Evolutionary conservation across 2,797 vertebrate species (phyloP).

Genomic region (Enteromius radiatus): DNA sequence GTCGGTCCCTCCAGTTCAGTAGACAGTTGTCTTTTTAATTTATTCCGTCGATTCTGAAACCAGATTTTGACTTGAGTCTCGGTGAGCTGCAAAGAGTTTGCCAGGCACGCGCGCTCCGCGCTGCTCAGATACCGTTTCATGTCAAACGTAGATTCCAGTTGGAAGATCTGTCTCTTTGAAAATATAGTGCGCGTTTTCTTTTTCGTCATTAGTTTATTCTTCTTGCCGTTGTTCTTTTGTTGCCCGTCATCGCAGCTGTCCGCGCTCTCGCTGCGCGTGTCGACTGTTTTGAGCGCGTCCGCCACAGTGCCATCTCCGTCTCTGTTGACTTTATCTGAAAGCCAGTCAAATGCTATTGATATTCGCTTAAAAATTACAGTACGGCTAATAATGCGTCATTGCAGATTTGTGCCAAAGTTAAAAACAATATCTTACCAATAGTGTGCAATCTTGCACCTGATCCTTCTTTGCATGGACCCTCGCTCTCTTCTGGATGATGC

Average conservation of each 20-base stretch:
- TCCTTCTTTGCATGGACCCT: conserved; percentile 55
- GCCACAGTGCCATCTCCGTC: conserved; percentile 59
- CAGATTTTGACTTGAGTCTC: conserved; percentile 86
- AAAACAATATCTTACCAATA: conserved; percentile 64
- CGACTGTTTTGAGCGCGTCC: conserved; percentile 58
- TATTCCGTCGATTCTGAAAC: conserved; percentile 88
- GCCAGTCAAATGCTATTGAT: conserved; percentile 13
- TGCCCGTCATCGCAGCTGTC: conserved; percentile 75
- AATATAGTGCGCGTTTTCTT: conserved; percentile 90
- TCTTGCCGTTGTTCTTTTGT: conserved; percentile 66
- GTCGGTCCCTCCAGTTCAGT: conserved; percentile 79
- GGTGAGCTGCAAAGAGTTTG: conserved; percentile 84
- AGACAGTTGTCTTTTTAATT: conserved; percentile 83
- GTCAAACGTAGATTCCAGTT: conserved; percentile 86
- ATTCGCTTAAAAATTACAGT: neutral
- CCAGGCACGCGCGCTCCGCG: conserved; percentile 87
- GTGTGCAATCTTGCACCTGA: conserved; percentile 57
- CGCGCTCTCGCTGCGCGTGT: conserved; percentile 71
- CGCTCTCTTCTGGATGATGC: conserved; percentile 61
- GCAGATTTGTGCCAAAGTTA: neutral
- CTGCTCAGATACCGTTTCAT: conserved; percentile 87
- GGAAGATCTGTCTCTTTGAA: conserved; percentile 88
- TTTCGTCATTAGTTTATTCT: conserved; percentile 76
- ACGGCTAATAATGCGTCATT: neutral
- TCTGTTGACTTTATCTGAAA: conserved; percentile 66